Percentiles rank a stretch among this genome's conserved stretches.
Evolutionary conservation across 2,113 vertebrate genomes (phyloP).

Genomic region (Rhinoderma darwinii): DNA sequence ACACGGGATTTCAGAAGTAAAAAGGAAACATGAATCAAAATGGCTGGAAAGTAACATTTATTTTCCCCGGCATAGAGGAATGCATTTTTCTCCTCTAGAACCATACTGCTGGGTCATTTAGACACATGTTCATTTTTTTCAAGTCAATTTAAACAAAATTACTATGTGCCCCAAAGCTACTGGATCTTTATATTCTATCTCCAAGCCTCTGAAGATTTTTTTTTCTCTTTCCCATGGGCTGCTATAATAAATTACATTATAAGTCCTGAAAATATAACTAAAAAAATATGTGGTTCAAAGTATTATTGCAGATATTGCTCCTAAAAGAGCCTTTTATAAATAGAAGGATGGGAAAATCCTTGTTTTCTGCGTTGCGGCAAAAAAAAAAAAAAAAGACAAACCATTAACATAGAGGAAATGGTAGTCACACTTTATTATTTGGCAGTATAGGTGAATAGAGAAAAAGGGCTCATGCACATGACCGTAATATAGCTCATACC

Average conservation of each 20-base stretch:
- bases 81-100: slow-evolving; percentile 15
- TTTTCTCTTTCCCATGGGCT: slow-evolving; percentile 29
- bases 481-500: neutral
- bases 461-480: neutral
- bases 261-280: slow-evolving; percentile 36
- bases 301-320: neutral
- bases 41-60: slow-evolving; percentile 7
- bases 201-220: slow-evolving; percentile 27
- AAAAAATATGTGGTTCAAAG: neutral
- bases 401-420: neutral
- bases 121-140: slow-evolving; percentile 40
- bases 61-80: slow-evolving; percentile 1
- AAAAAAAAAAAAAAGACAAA: neutral
- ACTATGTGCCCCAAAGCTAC: slow-evolving; percentile 46
- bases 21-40: neutral
- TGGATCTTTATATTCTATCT: slow-evolving; percentile 15
- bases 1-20: neutral
- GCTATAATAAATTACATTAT: slow-evolving; percentile 49
- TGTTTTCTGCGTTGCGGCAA: neutral
- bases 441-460: neutral
- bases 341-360: neutral
- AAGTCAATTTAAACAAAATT: slow-evolving; percentile 47
- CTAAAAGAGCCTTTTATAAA: neutral
- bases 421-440: neutral
- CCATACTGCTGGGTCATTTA: slow-evolving; percentile 5